A percentile compares a stretch with the other conserved stretches of the same genome.
Evolutionary conservation across 2,113 vertebrate genomes (phyloP).

Genomic region (Notarius lentiginosus): DNA sequence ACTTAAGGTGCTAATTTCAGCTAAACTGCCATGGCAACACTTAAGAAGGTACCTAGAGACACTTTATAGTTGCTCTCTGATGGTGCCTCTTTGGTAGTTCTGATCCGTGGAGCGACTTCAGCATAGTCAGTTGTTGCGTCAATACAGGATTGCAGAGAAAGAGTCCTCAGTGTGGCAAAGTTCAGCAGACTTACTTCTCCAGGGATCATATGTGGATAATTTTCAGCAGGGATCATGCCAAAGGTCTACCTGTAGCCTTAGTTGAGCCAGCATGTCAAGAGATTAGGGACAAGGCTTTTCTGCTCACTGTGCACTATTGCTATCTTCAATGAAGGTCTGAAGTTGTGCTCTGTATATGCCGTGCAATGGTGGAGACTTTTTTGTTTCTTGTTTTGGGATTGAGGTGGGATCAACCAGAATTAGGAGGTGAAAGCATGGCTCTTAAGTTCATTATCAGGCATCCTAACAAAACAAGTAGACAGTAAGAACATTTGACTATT

Average conservation of each 20-base stretch:
- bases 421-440: not conserved
- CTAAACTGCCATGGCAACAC: not conserved
- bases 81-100: not conserved
- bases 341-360: not conserved
- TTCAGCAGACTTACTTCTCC: not conserved
- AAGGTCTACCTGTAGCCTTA: not conserved
- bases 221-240: not conserved
- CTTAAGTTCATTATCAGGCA: not conserved
- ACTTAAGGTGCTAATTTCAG: not conserved
- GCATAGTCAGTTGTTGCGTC: not conserved
- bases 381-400: too few species aligned
- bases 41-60: not conserved
- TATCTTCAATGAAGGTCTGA: not conserved
- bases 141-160: not conserved
- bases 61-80: not conserved
- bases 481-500: conserved; percentile 23
- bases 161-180: not conserved
- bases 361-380: not conserved
- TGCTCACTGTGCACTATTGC: not conserved
- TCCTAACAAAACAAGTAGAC: conserved; percentile 25
- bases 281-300: not conserved
- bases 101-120: not conserved
- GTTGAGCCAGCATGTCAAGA: not conserved
- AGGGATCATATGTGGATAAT: not conserved
- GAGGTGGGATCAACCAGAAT: not conserved